Evolutionary conservation across 1,140 invertebrate genomes (phyloP).

Genomic region (Diprion similis): DNA sequence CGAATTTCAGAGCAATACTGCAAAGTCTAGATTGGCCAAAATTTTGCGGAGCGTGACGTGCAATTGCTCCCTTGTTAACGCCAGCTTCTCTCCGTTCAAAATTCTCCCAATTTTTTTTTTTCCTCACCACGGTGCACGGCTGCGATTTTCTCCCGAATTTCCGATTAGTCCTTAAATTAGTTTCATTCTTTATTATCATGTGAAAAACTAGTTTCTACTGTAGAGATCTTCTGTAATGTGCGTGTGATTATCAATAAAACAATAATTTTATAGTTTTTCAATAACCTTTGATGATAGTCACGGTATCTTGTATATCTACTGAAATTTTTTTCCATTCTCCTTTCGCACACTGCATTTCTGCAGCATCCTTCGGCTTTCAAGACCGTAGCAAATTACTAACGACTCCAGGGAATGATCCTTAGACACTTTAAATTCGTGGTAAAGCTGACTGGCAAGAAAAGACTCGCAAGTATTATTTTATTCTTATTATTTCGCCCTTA

Average conservation of each 20-base stretch:
- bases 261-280: no score
- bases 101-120: neutral
- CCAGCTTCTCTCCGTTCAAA: neutral
- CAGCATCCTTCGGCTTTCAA: conserved; percentile 22
- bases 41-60: neutral
- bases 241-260: no score
- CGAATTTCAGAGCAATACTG: neutral
- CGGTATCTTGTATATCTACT: no score
- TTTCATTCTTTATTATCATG: no score
- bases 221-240: no score
- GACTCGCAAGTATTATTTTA: no score
- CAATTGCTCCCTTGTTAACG: neutral
- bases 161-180: neutral
- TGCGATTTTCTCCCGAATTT: neutral
- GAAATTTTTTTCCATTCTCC: no score
- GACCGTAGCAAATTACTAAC: neutral
- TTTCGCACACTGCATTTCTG: neutral
- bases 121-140: no score
- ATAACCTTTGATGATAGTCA: no score
- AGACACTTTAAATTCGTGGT: neutral
- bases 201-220: no score
- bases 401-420: neutral
- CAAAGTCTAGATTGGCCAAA: neutral
- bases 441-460: no score
- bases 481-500: no score